phyloP scores from a whole-genome alignment of 2,797 vertebrate species.

The Fistularia tabacaria region DNA sequence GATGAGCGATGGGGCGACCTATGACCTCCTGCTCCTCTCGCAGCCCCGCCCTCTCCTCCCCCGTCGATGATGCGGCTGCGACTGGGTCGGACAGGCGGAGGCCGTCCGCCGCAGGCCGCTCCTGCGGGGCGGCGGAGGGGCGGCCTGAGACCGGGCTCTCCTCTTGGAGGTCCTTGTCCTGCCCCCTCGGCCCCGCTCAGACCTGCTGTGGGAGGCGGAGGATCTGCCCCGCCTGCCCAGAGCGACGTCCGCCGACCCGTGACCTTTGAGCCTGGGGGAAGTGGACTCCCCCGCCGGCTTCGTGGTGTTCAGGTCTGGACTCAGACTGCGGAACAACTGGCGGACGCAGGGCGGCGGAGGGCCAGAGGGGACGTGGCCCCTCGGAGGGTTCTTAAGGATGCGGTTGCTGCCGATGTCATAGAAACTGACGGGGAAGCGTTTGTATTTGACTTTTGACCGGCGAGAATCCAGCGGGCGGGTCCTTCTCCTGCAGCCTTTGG shows the following conservation, averaged over 20 bases:
- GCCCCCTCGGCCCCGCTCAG: slow-evolving; percentile 12
- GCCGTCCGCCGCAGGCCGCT: slow-evolving; percentile 35
- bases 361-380: slow-evolving; percentile 49
- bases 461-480: slow-evolving; percentile 65
- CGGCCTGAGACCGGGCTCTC: slow-evolving; percentile 18
- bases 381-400: slow-evolving; percentile 76
- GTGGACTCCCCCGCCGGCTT: slow-evolving; percentile 41
- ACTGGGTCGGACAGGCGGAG: neutral
- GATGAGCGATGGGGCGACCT: too few relatives aligned
- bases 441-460: slow-evolving; percentile 80
- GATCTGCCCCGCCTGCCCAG: slow-evolving; percentile 27
- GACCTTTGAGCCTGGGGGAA: slow-evolving; percentile 36
- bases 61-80: neutral
- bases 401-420: slow-evolving; percentile 80
- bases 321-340: slow-evolving; percentile 81
- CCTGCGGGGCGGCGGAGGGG: slow-evolving; percentile 33
- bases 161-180: slow-evolving; percentile 16
- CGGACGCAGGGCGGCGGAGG: slow-evolving; percentile 74
- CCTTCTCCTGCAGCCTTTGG: slow-evolving; percentile 58
- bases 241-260: slow-evolving; percentile 30
- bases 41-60: slow-evolving; percentile 32
- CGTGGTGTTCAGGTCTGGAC: slow-evolving; percentile 75
- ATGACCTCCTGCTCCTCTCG: slow-evolving; percentile 10
- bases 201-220: slow-evolving; percentile 16
- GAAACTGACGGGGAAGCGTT: slow-evolving; percentile 78